Conservation (phyloP, 2,797 vertebrate species). For the Esox masquinongy region DNA sequence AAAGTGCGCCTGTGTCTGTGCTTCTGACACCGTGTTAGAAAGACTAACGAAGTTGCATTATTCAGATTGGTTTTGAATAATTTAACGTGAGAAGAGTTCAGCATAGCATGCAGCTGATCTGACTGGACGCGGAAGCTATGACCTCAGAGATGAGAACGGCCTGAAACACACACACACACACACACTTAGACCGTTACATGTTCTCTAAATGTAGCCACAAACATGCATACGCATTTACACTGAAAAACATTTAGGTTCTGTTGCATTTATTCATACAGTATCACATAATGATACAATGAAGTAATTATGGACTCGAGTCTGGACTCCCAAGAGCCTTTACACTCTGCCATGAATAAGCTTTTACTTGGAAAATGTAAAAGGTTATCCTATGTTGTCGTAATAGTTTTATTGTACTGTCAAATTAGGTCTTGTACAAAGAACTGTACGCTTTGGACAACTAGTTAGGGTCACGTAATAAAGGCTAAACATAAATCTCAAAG, state of each 20-base stretch:
- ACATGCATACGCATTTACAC: not conserved
- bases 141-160: conserved; percentile 27
- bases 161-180: conserved; percentile 3
- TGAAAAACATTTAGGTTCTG: not conserved
- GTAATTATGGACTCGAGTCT: not conserved
- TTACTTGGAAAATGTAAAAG: conserved; percentile 23
- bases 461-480: not conserved
- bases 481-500: conserved; percentile 2
- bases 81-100: conserved; percentile 52
- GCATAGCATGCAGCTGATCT: conserved; percentile 34
- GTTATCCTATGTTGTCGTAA: not conserved
- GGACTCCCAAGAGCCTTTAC: not conserved
- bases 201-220: not conserved
- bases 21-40: conserved; percentile 45
- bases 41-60: conserved; percentile 62
- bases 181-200: not conserved
- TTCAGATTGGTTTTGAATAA: conserved; percentile 65
- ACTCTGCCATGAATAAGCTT: not conserved
- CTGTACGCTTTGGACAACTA: not conserved
- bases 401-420: not conserved
- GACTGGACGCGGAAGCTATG: conserved; percentile 19
- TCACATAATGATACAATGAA: not conserved
- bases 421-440: not conserved
- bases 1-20: conserved; percentile 22
- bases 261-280: not conserved